Evolutionary conservation across 2,113 vertebrate species (phyloP).

Genomic region (Tonatia bakeri): DNA sequence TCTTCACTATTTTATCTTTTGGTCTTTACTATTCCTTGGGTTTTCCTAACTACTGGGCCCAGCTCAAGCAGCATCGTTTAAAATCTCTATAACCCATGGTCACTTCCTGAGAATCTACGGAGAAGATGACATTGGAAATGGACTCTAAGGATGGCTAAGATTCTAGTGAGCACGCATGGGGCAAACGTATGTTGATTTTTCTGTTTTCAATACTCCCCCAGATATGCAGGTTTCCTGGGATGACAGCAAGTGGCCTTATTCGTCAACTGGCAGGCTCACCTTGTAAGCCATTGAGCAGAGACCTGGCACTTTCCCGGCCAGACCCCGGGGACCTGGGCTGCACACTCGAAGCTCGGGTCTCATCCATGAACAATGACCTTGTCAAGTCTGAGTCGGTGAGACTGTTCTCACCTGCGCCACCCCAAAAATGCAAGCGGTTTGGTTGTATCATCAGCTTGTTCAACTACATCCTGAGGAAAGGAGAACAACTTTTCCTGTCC

Average conservation of each 20-base stretch:
- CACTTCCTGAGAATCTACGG: not conserved
- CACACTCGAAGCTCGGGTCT: not conserved
- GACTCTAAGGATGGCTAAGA: not conserved
- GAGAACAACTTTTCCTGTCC: not conserved
- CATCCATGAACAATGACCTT: not conserved
- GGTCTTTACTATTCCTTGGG: not conserved
- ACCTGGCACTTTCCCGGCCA: not conserved
- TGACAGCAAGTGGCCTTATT: not conserved
- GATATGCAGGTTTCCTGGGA: not conserved
- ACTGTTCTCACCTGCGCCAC: not conserved
- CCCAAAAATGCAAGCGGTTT: not conserved
- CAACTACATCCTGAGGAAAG: not conserved
- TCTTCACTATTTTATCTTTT: not conserved
- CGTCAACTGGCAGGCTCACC: not conserved
- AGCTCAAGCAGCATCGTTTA: not conserved
- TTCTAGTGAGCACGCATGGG: not conserved
- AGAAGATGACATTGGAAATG: not conserved
- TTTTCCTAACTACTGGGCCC: not conserved
- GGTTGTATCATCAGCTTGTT: not conserved
- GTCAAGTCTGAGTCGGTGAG: not conserved
- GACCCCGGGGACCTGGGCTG: not conserved
- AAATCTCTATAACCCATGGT: not conserved
- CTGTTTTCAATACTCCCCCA: not conserved
- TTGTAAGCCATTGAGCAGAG: not conserved
- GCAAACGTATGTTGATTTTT: not conserved